These are phyloP conservation scores for Akabosia matsudoensis DNA, from an alignment of 1,140 invertebrate genomes.

Conservation along the genomic window DNA sequence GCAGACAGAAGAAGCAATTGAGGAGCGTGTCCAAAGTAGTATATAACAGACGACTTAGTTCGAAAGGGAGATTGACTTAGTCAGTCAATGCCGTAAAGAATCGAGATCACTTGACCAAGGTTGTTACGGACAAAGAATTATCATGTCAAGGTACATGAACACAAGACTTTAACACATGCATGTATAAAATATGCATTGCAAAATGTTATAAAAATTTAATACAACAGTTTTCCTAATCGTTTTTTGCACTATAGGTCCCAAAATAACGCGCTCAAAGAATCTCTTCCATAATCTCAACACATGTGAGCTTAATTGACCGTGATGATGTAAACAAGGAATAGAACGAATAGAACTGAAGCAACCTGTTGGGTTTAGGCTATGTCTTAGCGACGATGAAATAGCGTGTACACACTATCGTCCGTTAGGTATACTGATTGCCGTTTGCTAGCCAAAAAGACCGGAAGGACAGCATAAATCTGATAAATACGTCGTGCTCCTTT, in stretches of 20 bases:
- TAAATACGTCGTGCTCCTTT: neutral
- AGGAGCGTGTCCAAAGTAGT: neutral
- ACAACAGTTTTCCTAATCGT: too few species aligned
- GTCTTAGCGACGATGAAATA: too few species aligned
- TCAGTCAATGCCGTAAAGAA: constrained; percentile 17
- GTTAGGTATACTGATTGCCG: too few species aligned
- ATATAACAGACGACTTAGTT: neutral
- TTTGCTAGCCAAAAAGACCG: neutral
- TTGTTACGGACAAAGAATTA: constrained; percentile 25
- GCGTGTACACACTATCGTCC: too few species aligned
- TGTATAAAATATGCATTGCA: neutral
- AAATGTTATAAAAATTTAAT: neutral
- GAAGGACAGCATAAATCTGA: neutral
- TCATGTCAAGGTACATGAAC: constrained; percentile 18
- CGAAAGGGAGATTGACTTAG: neutral
- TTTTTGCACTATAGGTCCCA: too few species aligned
- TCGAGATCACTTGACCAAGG: constrained; percentile 22
- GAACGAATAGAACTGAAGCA: too few species aligned
- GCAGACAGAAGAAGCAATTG: neutral
- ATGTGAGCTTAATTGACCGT: too few species aligned
- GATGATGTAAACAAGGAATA: too few species aligned
- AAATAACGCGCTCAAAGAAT: too few species aligned
- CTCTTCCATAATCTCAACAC: too few species aligned
- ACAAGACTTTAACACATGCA: neutral
- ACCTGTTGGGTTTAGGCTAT: too few species aligned